Percentiles rank a stretch among this genome's conserved stretches.
These are phyloP conservation scores for Phasianus colchicus DNA, from an alignment of 2,113 vertebrate genomes.

Conservation along the genomic window DNA sequence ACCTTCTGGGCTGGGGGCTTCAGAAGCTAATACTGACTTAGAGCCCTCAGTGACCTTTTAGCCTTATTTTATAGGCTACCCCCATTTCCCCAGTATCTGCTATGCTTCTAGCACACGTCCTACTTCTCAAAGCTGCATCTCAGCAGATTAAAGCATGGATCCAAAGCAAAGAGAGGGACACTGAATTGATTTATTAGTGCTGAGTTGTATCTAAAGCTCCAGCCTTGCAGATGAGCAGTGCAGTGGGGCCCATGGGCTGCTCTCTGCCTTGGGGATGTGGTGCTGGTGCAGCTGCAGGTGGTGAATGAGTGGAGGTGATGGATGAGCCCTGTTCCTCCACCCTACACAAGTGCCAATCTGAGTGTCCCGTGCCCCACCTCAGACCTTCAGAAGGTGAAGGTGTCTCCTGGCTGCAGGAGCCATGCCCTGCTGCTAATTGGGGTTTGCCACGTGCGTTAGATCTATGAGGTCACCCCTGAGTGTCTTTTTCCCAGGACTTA, in stretches of 20 bases:
- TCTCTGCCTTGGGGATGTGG: background rate
- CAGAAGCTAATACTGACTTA: background rate
- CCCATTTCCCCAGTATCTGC: background rate
- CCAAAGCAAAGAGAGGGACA: background rate
- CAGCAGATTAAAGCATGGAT: background rate
- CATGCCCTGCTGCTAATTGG: background rate
- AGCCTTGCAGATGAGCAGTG: background rate
- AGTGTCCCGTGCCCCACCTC: background rate
- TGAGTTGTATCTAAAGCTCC: background rate
- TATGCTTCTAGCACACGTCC: background rate
- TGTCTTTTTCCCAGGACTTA: background rate
- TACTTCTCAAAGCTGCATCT: background rate
- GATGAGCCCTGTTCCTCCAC: background rate
- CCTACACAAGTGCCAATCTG: accelerated
- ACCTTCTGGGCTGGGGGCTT: background rate
- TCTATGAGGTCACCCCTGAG: background rate
- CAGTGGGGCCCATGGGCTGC: accelerated
- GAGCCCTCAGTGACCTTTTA: background rate
- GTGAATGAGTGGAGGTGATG: background rate
- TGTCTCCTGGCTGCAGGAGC: background rate
- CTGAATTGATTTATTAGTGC: background rate
- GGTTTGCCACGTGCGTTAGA: background rate
- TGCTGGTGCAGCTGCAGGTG: background rate
- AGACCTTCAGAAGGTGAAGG: background rate
- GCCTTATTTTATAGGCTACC: slow-evolving; percentile 9